Conservation (phyloP, 2,797 vertebrate genomes). For the Scolopax bukidnonensis region DNA sequence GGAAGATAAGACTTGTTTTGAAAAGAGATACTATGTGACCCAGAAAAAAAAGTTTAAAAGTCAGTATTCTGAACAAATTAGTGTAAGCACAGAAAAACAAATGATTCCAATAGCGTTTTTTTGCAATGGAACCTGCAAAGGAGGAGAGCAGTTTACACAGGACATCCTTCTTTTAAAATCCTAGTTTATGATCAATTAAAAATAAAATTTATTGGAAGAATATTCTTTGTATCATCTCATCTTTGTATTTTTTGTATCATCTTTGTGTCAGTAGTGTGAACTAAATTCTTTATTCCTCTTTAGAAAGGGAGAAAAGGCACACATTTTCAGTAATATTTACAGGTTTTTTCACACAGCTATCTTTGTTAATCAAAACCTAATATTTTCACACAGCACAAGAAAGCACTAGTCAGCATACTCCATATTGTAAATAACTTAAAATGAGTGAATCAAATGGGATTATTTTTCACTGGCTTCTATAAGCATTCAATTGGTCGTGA, state of each 20-base stretch:
- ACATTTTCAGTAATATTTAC: background rate
- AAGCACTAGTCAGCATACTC: conserved; percentile 37
- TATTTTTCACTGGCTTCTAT: conserved; percentile 50
- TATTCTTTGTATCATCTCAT: background rate
- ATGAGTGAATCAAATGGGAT: conserved; percentile 46
- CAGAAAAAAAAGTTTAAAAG: background rate
- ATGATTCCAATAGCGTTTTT: background rate
- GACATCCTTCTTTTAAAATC: background rate
- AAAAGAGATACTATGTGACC: background rate
- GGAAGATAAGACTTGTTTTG: background rate
- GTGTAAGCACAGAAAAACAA: background rate
- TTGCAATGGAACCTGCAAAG: background rate
- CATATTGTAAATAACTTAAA: conserved; percentile 52
- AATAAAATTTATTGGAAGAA: background rate
- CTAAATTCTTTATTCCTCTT: background rate
- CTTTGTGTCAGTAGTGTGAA: background rate
- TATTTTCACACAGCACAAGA: background rate
- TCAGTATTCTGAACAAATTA: background rate
- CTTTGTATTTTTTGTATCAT: background rate
- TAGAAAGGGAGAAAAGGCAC: background rate
- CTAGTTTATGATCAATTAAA: background rate
- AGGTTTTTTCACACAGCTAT: background rate
- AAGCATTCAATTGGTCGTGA: conserved; percentile 60
- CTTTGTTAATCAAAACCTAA: background rate
- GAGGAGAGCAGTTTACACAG: background rate